phyloP scores from a whole-genome alignment of 1,140 invertebrate genomes.

The Palaemon carinicauda region DNA sequence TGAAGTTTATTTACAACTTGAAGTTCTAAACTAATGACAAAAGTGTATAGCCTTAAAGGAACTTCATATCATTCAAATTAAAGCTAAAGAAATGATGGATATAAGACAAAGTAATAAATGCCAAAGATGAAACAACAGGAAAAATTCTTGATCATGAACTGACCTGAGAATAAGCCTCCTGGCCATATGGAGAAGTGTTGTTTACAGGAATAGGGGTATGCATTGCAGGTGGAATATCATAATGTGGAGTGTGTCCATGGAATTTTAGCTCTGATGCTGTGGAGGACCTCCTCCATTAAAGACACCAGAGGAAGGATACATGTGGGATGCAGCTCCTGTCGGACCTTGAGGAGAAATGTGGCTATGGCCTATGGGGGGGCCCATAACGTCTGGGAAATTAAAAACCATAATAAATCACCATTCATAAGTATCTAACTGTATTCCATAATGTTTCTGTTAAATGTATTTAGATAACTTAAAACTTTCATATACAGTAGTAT shows the following conservation, averaged over 20 bases:
- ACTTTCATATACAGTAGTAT: too few relatives aligned
- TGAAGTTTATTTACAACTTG: too few relatives aligned
- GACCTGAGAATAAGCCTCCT: conserved; percentile 45
- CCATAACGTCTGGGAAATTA: conserved; percentile 21
- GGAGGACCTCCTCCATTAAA: background rate
- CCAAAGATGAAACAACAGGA: too few relatives aligned
- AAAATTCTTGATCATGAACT: background rate
- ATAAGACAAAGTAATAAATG: too few relatives aligned
- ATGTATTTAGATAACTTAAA: too few relatives aligned
- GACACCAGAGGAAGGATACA: background rate
- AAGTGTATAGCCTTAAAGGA: too few relatives aligned
- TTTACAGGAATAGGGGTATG: conserved; percentile 32
- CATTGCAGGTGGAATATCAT: background rate
- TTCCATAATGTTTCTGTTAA: background rate
- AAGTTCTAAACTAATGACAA: too few relatives aligned
- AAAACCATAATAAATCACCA: background rate
- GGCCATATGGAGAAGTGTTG: conserved; percentile 41
- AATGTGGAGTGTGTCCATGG: background rate
- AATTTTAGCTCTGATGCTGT: conserved; percentile 22
- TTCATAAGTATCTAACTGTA: background rate
- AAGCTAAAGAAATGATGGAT: background rate
- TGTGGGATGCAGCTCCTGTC: background rate
- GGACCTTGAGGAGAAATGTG: background rate
- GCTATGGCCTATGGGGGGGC: conserved; percentile 18
- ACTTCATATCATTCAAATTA: too few relatives aligned